A percentile compares a stretch with the other conserved stretches of the same genome.
phyloP scores from a whole-genome alignment of 2,797 vertebrate species.

The Melanotaenia nigrans region DNA sequence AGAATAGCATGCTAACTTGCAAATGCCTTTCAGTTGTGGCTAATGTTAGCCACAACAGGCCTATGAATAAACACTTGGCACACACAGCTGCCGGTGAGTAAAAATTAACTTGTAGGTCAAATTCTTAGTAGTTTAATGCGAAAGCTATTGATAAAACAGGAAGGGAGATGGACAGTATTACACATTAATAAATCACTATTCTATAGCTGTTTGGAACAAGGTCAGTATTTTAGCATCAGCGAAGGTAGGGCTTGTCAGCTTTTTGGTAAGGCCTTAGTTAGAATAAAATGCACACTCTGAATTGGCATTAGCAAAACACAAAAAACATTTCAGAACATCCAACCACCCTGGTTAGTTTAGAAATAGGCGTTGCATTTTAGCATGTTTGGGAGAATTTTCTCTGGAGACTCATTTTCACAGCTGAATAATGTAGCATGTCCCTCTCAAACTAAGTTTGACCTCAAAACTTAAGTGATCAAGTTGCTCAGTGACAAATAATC shows the following conservation, averaged over 20 bases:
- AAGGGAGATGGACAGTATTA: neutral
- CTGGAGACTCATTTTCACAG: constrained; percentile 47
- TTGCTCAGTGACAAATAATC: neutral
- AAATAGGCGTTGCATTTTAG: constrained; percentile 71
- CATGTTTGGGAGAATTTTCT: constrained; percentile 73
- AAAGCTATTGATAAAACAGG: neutral
- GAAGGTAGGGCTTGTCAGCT: neutral
- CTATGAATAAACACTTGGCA: neutral
- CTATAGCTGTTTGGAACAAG: neutral
- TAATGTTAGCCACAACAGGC: constrained; percentile 36
- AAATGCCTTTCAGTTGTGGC: constrained; percentile 37
- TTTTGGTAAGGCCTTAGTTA: neutral
- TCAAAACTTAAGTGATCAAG: constrained; percentile 1
- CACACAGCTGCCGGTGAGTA: neutral
- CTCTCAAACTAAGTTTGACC: constrained; percentile 28
- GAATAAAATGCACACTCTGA: neutral
- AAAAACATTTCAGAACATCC: neutral
- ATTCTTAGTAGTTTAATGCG: neutral
- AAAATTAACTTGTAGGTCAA: neutral
- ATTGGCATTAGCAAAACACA: neutral
- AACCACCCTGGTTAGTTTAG: neutral
- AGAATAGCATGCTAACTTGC: constrained; percentile 61
- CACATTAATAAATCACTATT: neutral
- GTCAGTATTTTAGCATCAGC: neutral
- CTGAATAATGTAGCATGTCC: constrained; percentile 1